phyloP scores from a whole-genome alignment of 2,888 invertebrate species.

The Drosophila helvetica region DNA sequence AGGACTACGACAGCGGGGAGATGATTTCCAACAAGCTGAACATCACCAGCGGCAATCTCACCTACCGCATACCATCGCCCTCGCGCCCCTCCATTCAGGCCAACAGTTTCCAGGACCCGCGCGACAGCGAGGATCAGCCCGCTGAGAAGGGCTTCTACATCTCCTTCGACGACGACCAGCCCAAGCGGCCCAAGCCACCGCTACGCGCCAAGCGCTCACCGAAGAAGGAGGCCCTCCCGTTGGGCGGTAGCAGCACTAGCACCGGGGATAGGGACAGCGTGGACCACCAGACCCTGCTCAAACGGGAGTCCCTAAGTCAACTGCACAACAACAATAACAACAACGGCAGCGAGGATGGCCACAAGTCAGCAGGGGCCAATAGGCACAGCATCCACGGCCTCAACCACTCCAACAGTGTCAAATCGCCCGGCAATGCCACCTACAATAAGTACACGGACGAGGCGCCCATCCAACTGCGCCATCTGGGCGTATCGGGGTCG shows the following conservation, averaged over 20 bases:
- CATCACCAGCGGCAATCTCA: slow-evolving; percentile 94
- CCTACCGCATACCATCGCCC: slow-evolving; percentile 95
- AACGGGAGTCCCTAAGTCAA: slow-evolving; percentile 82
- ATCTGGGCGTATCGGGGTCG: slow-evolving; percentile 61
- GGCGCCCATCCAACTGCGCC: slow-evolving; percentile 81
- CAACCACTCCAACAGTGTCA: slow-evolving; percentile 57
- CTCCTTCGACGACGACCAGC: slow-evolving; percentile 94
- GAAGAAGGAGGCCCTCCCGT: slow-evolving; percentile 87
- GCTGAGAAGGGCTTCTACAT: slow-evolving; percentile 96
- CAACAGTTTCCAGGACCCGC: slow-evolving; percentile 88
- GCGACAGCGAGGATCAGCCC: slow-evolving; percentile 83
- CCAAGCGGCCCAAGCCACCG: slow-evolving; percentile 95
- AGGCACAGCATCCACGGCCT: slow-evolving; percentile 73
- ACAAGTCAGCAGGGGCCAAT: slow-evolving; percentile 57
- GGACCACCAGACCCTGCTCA: slow-evolving; percentile 73
- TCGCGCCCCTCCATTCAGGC: slow-evolving; percentile 89
- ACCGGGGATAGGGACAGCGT: slow-evolving; percentile 65
- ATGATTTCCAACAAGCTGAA: slow-evolving; percentile 86
- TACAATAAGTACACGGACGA: slow-evolving; percentile 83
- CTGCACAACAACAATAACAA: slow-evolving; percentile 84
- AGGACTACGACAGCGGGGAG: slow-evolving; percentile 71
- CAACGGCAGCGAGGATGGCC: slow-evolving; percentile 50
- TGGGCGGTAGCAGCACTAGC: slow-evolving; percentile 36
- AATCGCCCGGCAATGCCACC: slow-evolving; percentile 76
- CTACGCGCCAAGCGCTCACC: slow-evolving; percentile 91